A percentile compares a stretch with the other conserved stretches of the same genome.
These are phyloP conservation scores for Styela clava DNA, from an alignment of 23 tunicate species.

Conservation along the genomic window DNA sequence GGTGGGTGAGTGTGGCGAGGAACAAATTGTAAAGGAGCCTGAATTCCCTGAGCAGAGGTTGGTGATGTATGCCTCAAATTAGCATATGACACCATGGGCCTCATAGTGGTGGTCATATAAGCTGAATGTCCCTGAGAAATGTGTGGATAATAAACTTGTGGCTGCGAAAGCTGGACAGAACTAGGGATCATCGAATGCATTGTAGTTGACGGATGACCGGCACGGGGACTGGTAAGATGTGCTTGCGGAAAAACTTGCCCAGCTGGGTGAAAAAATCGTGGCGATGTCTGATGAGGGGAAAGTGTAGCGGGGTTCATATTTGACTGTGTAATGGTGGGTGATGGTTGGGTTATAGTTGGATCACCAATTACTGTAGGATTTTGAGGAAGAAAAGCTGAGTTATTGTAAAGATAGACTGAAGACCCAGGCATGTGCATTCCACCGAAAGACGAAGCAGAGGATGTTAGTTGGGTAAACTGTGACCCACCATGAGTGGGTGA, in stretches of 20 bases:
- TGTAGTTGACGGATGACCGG: not conserved
- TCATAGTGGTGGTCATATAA: not conserved
- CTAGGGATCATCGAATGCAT: not conserved
- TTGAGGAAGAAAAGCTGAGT: not conserved
- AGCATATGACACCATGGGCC: not conserved
- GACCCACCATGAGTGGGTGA: slow-evolving; percentile 4
- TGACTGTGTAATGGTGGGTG: not conserved
- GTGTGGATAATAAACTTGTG: not conserved
- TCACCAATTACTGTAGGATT: not conserved
- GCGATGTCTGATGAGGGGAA: not conserved
- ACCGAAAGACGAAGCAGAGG: not conserved
- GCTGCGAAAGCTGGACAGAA: not conserved
- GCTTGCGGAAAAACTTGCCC: not conserved
- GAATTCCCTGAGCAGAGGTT: not conserved
- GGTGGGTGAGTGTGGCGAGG: not conserved
- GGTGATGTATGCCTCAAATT: not conserved
- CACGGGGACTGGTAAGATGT: not conserved
- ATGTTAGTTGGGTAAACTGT: not conserved
- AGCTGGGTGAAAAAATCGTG: not conserved
- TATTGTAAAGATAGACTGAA: not conserved
- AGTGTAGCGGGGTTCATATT: not conserved
- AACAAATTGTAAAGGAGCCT: not conserved
- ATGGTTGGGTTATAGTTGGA: not conserved
- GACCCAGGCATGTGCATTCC: not conserved
- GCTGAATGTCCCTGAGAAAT: not conserved